Base-by-base conservation (phyloP, 2,888 invertebrate genomes). In the Eupithecia dodoneata region DNA sequence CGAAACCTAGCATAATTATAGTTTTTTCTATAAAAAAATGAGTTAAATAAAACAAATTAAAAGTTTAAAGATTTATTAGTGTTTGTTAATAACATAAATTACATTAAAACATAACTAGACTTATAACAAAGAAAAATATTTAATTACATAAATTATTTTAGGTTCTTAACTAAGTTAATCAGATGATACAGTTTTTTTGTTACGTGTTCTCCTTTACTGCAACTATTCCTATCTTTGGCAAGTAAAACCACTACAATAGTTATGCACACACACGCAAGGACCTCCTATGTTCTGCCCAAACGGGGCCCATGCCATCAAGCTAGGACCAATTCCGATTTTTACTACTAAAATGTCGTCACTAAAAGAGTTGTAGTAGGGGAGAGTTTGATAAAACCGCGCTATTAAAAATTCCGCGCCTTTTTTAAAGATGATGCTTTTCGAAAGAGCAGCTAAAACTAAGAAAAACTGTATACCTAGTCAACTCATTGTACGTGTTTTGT, bases 51-150 rank as follows among this genome's bases (percentile, higher is more conserved):
- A 45, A 69, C 30, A 45, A 30, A 30, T 30, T 12, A 45, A 41
- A 69, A 65, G 72, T 78, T 79, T 81, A 75, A 76, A 70, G 12
- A 77, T 81, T 88, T 84, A 86, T 88, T 88, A 87, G 85, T 87
- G 84, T 81, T 80, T 85, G 86, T 87, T 86, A 88, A 84, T 80
- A 88, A 87, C 90, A 88, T 91, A 91, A 91, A 91, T 92, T 90
- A 90, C 78, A 84, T 88, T 92, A 92, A 87, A 87, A 84, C 82
- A 83, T 85, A 86, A 82, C 88, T 90, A 88, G 85, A 83, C 85
- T 89, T 89, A 87, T 85, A 82, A 84, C 87, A 77, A 74, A 77
- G 87, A 18, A 85, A 85, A 86, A 85, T 87, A 88, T 86, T 87
- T 88, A 86, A 88, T 88, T 85, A 85, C 86, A 87, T 91, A 87